Base-by-base conservation (phyloP, 2,888 invertebrate species). In the Clanis bilineata region DNA sequence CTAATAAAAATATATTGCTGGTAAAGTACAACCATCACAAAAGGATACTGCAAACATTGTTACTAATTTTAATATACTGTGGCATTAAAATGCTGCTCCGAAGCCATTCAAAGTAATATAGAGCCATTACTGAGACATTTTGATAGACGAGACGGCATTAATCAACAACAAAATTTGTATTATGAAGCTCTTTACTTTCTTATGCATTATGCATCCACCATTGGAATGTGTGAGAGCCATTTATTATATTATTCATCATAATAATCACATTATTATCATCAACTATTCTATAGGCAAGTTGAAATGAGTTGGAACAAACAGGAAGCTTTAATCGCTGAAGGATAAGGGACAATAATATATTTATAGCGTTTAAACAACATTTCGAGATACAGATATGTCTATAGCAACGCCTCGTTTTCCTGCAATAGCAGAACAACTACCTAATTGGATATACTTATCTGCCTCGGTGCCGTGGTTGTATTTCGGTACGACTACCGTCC, bases 91-190 rank as follows among this genome's bases (percentile, higher is more conserved):
- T 51, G 51, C 25, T 47, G 23, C 25, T 47, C 15, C 15, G n/a
- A 51, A 32, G 28, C 28, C 15, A 32, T 51, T 51, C 51, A 32
- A 51, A 51, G 32, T 18, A 32, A 51, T 51, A 32, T 32, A 39
- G 47, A 51, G 25, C 39, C 28, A 51, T 74, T 68, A 70, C 70
- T 70, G 68, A 72, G 58, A 38, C 58, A 51, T 39, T 39, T 22
- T 36, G 39, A 58, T 23, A 51, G 47, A 25, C 61, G 60, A 38
- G 47, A 10, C 7, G 62, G 69, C 71, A 77, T 77, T 73, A 72
- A 79, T 78, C 77, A 80, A 71, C 67, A 66, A 69, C 68, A 67
- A 66, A 73, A 67, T 73, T 71, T 62, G 60, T 59, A 63, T 43
- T 43, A 62, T 54, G 43, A 56, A 58, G 28, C 15, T 57, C 41